Base-by-base conservation (phyloP, 1,140 invertebrate genomes). In the Rhagoletis pomonella region DNA sequence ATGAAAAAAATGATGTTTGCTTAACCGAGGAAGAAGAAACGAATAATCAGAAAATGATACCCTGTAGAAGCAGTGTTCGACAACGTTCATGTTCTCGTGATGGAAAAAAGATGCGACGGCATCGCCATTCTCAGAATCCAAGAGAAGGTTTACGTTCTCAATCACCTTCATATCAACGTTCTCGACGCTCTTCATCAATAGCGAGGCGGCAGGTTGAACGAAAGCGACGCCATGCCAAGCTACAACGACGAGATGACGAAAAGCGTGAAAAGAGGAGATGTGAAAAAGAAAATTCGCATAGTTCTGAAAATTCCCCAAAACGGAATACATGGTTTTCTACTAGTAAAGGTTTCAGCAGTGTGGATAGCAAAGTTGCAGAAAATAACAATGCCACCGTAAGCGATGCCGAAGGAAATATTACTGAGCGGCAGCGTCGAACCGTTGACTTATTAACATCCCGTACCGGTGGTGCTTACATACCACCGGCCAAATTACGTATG, bases 381-480 rank as follows among this genome's bases (percentile, higher is more conserved):
- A 90, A 92, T 88, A 89, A 92, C 3, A 92, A 92, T 88, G 89
- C 88, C 10, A 92, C 91, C 0, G 91, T 92, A 4, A 91, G 87
- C 12, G 89, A 92, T 12, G 91, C 91, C 0, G 77, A 89, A 19
- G 91, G 90, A 12, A 92, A 91, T 60, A 93, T 93, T 4, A 92
- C 91, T 0, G 90, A 92, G 81, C 90, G 92, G 0, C 91, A 93
- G 55, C 88, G 92, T 10, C 89, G 90, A 29, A 93, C 92, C 3
- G 95, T 96, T 0, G 97, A 97, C 91, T 93, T 96, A 67, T 89
- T 99, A 3, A 97, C 97, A 17, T 97, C 97, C 0, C 95, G 95
- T 91, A 99, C 98, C 55, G 98, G 98, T 67, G 98, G 99, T 87
- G 98, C 99, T 9, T 99, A 99, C 90, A 99, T 99, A 90, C 99